Evolutionary conservation across 2,113 vertebrate genomes (phyloP).

Genomic region (Poeciliopsis prolifica): DNA sequence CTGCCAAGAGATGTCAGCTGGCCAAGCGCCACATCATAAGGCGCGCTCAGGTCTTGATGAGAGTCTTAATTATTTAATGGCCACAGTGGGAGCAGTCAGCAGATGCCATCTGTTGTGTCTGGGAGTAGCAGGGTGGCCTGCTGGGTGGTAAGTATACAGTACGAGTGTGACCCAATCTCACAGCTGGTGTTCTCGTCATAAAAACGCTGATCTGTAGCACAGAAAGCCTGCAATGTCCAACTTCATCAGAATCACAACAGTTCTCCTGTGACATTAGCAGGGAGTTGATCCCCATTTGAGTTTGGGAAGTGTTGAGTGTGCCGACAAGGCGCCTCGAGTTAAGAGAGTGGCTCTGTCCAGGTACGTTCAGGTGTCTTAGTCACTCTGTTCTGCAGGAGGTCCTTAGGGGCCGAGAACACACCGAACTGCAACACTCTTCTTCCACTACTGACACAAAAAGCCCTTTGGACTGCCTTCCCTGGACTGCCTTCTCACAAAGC

Average conservation of each 20-base stretch:
- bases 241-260: conserved; percentile 14
- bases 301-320: conserved; percentile 35
- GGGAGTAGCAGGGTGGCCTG: conserved; percentile 57
- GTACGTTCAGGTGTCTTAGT: conserved; percentile 41
- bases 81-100: conserved; percentile 76
- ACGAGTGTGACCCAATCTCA: conserved; percentile 23
- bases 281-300: background rate
- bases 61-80: conserved; percentile 83
- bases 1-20: conserved; percentile 67
- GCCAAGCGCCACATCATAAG: conserved; percentile 73
- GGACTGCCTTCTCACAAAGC: conserved; percentile 32
- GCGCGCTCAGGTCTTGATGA: conserved; percentile 79
- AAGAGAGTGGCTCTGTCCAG: conserved; percentile 40
- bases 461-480: background rate
- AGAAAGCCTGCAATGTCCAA: conserved; percentile 12
- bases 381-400: conserved; percentile 51
- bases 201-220: conserved; percentile 10
- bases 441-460: conserved; percentile 40
- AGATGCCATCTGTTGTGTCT: conserved; percentile 78
- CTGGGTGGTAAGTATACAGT: conserved; percentile 38
- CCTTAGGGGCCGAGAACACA: conserved; percentile 41
- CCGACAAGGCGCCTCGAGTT: conserved; percentile 34
- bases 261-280: conserved; percentile 17
- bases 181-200: conserved; percentile 25
- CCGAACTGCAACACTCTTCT: conserved; percentile 27